Evolutionary conservation across 2,888 invertebrate genomes (phyloP).

Genomic region (Eudemis profundana): DNA sequence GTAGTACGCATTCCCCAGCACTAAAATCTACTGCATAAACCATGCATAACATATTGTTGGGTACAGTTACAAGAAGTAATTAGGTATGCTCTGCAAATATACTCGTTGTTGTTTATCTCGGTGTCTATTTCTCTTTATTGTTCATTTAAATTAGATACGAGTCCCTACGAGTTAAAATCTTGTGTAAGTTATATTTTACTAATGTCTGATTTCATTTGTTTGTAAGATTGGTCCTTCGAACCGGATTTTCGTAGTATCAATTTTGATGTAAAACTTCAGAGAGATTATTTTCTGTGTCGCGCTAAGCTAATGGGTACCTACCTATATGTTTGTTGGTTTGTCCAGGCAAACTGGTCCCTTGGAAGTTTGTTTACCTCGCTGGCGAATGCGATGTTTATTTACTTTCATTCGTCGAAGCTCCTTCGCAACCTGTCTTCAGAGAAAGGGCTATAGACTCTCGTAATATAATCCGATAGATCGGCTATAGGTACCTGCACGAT

Average conservation of each 20-base stretch:
- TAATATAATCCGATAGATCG: not conserved
- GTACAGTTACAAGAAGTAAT: slow-evolving; percentile 27
- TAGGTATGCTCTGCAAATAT: slow-evolving; percentile 26
- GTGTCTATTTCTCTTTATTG: slow-evolving; percentile 6
- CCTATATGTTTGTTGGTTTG: slow-evolving; percentile 60
- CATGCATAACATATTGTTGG: slow-evolving; percentile 35
- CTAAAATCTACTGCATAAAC: slow-evolving; percentile 55
- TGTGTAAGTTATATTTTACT: not conserved
- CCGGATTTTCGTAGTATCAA: slow-evolving; percentile 16
- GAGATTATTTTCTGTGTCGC: not conserved
- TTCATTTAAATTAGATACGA: not conserved
- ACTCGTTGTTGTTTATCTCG: slow-evolving; percentile 2
- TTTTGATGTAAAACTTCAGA: not conserved
- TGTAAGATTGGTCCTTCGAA: slow-evolving; percentile 35
- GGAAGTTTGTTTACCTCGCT: slow-evolving; percentile 78
- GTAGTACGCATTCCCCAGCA: slow-evolving; percentile 78
- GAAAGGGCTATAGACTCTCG: slow-evolving; percentile 45
- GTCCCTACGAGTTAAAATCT: not conserved
- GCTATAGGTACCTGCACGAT: not conserved
- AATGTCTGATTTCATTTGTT: not conserved
- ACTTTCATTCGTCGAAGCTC: slow-evolving; percentile 70
- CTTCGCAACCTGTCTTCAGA: slow-evolving; percentile 59
- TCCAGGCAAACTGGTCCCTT: slow-evolving; percentile 53
- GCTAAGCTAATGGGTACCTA: slow-evolving; percentile 46
- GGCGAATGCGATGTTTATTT: slow-evolving; percentile 78